Percentiles rank a stretch among this genome's conserved stretches.
Conservation (phyloP, 2,797 vertebrate species). For the Emydoidea blandingii region DNA sequence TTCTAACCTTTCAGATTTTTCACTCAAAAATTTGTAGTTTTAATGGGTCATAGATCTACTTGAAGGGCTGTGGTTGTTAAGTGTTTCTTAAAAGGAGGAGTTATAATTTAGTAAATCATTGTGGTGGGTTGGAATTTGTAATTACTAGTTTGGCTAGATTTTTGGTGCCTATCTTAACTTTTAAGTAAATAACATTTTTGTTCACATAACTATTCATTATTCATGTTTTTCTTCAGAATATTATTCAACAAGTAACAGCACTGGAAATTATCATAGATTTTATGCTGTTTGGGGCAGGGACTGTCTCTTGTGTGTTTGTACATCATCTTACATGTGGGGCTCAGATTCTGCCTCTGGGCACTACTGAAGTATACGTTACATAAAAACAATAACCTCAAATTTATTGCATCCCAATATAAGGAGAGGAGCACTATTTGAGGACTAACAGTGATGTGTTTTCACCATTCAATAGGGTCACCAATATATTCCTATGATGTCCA, state of each 20-base stretch:
- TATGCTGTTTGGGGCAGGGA: conserved; percentile 24
- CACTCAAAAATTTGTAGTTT: background rate
- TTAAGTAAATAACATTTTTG: conserved; percentile 22
- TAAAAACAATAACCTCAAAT: conserved; percentile 17
- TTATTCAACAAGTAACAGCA: background rate
- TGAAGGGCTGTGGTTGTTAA: conserved; percentile 17
- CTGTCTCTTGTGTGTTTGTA: background rate
- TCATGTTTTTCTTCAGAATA: conserved; percentile 4
- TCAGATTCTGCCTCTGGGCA: conserved; percentile 30
- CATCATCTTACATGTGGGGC: background rate
- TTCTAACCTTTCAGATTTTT: conserved; percentile 28
- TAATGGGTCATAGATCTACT: background rate
- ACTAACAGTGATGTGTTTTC: conserved; percentile 7
- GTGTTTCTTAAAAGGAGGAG: conserved; percentile 11
- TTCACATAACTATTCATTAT: background rate
- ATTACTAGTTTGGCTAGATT: conserved; percentile 13
- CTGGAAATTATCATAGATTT: conserved; percentile 17
- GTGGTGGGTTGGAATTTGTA: background rate
- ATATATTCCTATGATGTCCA: background rate
- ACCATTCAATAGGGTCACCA: background rate
- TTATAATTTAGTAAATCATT: background rate
- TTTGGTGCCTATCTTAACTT: background rate
- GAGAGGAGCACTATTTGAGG: conserved; percentile 3
- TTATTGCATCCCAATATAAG: background rate
- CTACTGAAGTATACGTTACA: conserved; percentile 2